phyloP scores from a whole-genome alignment of 2,888 invertebrate species.

The Cheilosia grossa region DNA sequence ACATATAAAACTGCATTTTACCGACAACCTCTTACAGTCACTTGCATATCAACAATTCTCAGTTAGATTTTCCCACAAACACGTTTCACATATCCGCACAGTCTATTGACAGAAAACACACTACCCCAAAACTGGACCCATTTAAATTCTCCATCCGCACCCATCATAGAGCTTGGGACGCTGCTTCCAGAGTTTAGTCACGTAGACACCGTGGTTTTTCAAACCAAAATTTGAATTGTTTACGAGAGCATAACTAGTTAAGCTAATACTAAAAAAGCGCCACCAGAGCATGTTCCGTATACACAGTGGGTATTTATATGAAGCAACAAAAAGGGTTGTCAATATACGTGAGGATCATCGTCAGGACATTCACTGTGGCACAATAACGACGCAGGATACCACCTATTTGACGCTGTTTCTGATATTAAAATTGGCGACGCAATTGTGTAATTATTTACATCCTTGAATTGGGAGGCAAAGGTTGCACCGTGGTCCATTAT shows the following conservation, averaged over 20 bases:
- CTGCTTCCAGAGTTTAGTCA: slow-evolving; percentile 63
- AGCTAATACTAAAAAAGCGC: slow-evolving; percentile 54
- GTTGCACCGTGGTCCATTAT: slow-evolving; percentile 9
- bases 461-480: slow-evolving; percentile 33
- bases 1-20: neutral
- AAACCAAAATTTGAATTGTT: slow-evolving; percentile 71
- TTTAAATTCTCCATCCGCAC: neutral
- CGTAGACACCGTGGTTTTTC: slow-evolving; percentile 62
- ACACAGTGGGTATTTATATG: slow-evolving; percentile 62
- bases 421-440: slow-evolving; percentile 29
- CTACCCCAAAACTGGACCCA: slow-evolving; percentile 16
- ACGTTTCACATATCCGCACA: slow-evolving; percentile 20
- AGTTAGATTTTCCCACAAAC: slow-evolving; percentile 22
- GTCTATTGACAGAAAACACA: slow-evolving; percentile 52
- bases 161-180: neutral
- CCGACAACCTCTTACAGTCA: neutral
- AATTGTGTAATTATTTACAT: slow-evolving; percentile 65
- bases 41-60: neutral
- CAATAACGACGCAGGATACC: neutral
- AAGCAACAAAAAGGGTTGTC: slow-evolving; percentile 58
- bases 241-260: slow-evolving; percentile 72
- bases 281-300: slow-evolving; percentile 68
- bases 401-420: slow-evolving; percentile 25
- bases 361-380: neutral
- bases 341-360: slow-evolving; percentile 61